phyloP scores from a whole-genome alignment of 2,888 invertebrate genomes.

The Drosophila paracracens region DNA sequence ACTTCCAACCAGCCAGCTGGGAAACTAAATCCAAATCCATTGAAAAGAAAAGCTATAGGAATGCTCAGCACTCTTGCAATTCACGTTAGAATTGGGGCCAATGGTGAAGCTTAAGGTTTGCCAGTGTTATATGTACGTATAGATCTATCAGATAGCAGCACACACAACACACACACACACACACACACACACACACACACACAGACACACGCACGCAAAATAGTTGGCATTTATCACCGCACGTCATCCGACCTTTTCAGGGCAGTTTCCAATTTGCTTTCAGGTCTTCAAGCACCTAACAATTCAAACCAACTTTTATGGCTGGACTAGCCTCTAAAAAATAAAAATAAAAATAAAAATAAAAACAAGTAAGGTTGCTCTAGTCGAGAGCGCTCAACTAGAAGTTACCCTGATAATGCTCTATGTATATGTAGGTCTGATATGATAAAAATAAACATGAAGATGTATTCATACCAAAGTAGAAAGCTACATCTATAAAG shows the following conservation, averaged over 20 bases:
- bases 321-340: not conserved
- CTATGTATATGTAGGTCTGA: not conserved
- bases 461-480: not conserved
- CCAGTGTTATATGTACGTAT: not conserved
- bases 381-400: not conserved
- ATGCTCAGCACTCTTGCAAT: not conserved
- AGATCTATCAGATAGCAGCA: conserved; percentile 8
- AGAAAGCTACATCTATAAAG: not conserved
- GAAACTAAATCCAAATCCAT: not conserved
- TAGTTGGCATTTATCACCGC: conserved; percentile 10
- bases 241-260: conserved; percentile 19
- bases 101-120: not conserved
- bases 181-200: not conserved
- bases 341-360: not conserved
- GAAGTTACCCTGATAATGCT: not conserved
- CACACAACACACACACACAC: not conserved
- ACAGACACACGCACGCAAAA: not conserved
- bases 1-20: not conserved
- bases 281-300: conserved; percentile 9
- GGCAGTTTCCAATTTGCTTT: conserved; percentile 12
- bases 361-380: not conserved
- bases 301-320: conserved; percentile 16
- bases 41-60: conserved; percentile 2
- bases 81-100: conserved; percentile 14
- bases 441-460: not conserved